These are phyloP conservation scores for Actias luna DNA, from an alignment of 2,888 invertebrate genomes.

Conservation along the genomic window DNA sequence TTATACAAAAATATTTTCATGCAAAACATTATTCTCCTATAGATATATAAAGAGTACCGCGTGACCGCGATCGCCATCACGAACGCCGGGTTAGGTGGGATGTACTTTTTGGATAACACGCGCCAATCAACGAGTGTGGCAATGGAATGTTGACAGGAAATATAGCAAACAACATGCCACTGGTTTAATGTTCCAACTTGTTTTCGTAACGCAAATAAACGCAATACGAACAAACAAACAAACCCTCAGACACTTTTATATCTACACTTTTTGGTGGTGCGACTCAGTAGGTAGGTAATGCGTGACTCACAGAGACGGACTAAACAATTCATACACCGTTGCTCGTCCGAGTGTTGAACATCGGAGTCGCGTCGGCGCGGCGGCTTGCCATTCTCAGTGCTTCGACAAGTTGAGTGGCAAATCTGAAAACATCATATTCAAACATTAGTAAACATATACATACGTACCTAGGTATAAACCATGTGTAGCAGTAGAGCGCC, in stretches of 20 bases:
- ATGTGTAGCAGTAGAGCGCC: neutral
- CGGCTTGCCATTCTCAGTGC: constrained; percentile 78
- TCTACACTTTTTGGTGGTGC: neutral
- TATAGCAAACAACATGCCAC: constrained; percentile 19
- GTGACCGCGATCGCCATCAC: constrained; percentile 52
- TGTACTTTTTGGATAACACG: constrained; percentile 66
- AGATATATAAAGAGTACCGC: constrained; percentile 49
- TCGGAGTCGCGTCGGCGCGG: constrained; percentile 35
- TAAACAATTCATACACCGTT: constrained; percentile 14
- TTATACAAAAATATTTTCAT: constrained; percentile 74
- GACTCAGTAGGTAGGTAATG: neutral
- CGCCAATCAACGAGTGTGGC: constrained; percentile 60
- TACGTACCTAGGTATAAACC: neutral
- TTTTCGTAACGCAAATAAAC: neutral
- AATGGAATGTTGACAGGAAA: constrained; percentile 68
- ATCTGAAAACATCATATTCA: constrained; percentile 82
- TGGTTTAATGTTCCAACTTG: constrained; percentile 5
- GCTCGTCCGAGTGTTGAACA: neutral
- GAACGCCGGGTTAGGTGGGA: constrained; percentile 70
- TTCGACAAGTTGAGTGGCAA: constrained; percentile 94
- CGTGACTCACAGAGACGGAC: neutral
- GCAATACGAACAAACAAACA: neutral
- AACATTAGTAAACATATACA: neutral
- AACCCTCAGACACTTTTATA: neutral
- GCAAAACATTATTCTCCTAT: constrained; percentile 55